Evolutionary conservation across 2,113 vertebrate species (phyloP).

Genomic region (Oophaga pumilio): DNA sequence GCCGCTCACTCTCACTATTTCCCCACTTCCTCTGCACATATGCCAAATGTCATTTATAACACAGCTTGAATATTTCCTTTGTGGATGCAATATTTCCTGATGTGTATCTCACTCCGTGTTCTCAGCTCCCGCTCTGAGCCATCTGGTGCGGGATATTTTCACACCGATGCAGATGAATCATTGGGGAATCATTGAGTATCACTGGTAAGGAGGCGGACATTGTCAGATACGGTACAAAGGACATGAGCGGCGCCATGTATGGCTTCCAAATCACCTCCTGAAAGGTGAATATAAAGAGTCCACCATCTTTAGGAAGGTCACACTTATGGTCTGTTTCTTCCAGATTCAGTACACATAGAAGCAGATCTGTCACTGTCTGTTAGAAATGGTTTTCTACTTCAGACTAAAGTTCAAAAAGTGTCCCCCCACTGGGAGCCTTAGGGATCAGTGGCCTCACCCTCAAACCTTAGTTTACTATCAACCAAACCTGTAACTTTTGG

Average conservation of each 20-base stretch:
- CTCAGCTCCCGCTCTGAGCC: background rate
- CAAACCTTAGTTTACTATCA: too few species aligned
- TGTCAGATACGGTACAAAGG: background rate
- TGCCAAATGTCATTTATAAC: conserved; percentile 38
- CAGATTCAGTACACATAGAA: too few species aligned
- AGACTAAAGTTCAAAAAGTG: too few species aligned
- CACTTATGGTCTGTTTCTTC: too few species aligned
- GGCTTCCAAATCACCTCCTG: background rate
- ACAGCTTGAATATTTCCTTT: conserved; percentile 48
- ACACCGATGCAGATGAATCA: background rate
- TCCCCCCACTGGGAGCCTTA: too few species aligned
- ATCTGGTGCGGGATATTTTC: background rate
- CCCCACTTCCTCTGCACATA: conserved; percentile 19
- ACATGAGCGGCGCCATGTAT: background rate
- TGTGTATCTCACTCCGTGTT: conserved; percentile 17
- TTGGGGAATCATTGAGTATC: background rate
- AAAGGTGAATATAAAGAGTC: background rate
- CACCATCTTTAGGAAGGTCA: background rate
- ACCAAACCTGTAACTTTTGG: too few species aligned
- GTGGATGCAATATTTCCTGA: conserved; percentile 39
- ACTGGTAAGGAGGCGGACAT: too few species aligned
- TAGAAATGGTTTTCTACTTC: too few species aligned
- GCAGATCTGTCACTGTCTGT: too few species aligned
- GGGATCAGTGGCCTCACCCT: too few species aligned
- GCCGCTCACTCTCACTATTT: conserved; percentile 25